These are phyloP conservation scores for Asteroscopus sphinx DNA, from an alignment of 2,888 invertebrate species.

Conservation along the genomic window DNA sequence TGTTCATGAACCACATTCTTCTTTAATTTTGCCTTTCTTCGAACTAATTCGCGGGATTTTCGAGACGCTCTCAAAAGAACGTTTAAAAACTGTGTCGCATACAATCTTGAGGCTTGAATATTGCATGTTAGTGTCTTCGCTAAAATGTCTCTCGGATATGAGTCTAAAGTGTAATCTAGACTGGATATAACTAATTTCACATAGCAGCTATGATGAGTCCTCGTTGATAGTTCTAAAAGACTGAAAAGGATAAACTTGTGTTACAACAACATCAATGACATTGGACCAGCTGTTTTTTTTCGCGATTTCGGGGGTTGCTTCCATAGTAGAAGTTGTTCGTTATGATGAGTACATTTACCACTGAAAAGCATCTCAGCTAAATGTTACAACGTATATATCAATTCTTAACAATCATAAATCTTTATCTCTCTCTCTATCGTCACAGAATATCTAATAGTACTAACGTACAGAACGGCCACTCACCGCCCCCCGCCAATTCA, in stretches of 20 bases:
- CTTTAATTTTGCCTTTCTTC: constrained; percentile 82
- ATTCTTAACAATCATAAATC: no score
- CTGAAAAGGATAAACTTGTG: constrained; percentile 77
- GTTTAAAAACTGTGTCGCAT: constrained; percentile 97
- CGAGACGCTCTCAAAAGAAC: constrained; percentile 94
- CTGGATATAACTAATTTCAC: constrained; percentile 98
- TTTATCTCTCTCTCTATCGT: no score
- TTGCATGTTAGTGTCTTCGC: constrained; percentile 90
- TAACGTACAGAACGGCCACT: no score
- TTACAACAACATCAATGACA: no score
- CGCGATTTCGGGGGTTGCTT: no score
- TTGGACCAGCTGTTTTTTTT: no score
- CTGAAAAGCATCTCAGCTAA: no score
- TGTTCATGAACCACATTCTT: constrained; percentile 75
- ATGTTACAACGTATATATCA: no score
- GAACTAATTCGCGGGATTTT: constrained; percentile 81
- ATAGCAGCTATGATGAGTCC: constrained; percentile 97
- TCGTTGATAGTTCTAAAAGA: constrained; percentile 94
- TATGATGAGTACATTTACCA: no score
- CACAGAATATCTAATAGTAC: no score
- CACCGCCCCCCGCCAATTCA: no score
- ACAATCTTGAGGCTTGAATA: constrained; percentile 91
- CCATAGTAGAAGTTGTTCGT: no score
- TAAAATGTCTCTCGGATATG: constrained; percentile 92
- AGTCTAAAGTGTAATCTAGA: constrained; percentile 95